A percentile compares a stretch with the other conserved stretches of the same genome.
Conservation (phyloP, 2,113 vertebrate species). For the Bothrops jararaca region DNA sequence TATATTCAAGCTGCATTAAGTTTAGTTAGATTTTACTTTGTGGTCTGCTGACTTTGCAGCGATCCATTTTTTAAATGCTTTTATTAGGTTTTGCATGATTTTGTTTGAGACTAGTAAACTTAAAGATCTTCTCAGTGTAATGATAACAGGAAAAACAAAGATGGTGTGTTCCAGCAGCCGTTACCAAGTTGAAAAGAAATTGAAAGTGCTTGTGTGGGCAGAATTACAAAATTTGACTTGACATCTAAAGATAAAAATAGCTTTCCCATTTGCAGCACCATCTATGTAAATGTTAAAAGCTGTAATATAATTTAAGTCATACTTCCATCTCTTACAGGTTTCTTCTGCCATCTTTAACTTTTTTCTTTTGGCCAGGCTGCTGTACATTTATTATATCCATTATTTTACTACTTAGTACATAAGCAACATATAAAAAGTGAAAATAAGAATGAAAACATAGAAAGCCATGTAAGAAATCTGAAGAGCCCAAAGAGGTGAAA, state of each 20-base stretch:
- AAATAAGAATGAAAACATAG: background rate
- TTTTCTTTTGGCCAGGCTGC: background rate
- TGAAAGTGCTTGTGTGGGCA: background rate
- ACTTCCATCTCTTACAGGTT: background rate
- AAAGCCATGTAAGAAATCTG: background rate
- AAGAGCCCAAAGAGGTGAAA: background rate
- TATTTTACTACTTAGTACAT: background rate
- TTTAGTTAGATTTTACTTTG: background rate
- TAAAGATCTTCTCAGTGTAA: background rate
- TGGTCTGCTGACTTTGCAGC: background rate
- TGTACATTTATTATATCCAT: background rate
- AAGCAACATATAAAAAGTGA: background rate
- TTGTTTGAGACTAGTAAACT: background rate
- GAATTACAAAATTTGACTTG: background rate
- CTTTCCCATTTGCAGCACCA: background rate
- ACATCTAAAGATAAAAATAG: background rate
- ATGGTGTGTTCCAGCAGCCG: background rate
- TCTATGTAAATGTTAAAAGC: background rate
- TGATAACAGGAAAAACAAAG: background rate
- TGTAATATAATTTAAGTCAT: background rate
- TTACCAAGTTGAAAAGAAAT: background rate
- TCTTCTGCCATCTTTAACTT: background rate
- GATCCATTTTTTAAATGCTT: background rate
- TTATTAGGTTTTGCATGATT: background rate
- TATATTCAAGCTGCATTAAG: background rate